These are phyloP conservation scores for Cebidichthys violaceus DNA, from an alignment of 2,113 vertebrate genomes.

Conservation along the genomic window DNA sequence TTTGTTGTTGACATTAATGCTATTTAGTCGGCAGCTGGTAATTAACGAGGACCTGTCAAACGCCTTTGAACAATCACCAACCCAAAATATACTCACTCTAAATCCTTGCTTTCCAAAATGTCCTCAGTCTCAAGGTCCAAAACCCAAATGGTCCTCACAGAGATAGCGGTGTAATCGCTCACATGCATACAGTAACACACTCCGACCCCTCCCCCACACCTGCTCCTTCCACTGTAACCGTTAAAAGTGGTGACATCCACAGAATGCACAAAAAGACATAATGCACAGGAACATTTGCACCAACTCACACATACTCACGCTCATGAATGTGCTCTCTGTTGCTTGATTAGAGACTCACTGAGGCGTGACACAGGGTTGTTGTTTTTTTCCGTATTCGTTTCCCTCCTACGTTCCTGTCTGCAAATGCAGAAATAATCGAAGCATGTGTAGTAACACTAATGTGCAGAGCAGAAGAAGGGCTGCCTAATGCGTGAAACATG, in stretches of 20 bases:
- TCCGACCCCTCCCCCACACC: slow-evolving; percentile 15
- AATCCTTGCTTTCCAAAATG: not conserved
- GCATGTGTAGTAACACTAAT: slow-evolving; percentile 38
- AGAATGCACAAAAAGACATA: slow-evolving; percentile 28
- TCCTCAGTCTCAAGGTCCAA: slow-evolving; percentile 1
- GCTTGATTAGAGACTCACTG: slow-evolving; percentile 65
- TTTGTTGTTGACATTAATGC: not conserved
- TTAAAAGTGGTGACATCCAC: slow-evolving; percentile 15
- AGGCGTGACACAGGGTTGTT: slow-evolving; percentile 31
- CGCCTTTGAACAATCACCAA: not conserved
- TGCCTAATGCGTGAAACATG: slow-evolving; percentile 36
- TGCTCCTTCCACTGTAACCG: slow-evolving; percentile 26
- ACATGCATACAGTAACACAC: slow-evolving; percentile 6
- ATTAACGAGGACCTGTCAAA: not conserved
- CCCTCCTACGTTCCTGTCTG: not conserved
- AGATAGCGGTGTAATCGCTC: not conserved
- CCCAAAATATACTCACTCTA: not conserved
- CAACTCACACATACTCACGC: slow-evolving; percentile 28
- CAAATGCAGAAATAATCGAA: slow-evolving; percentile 35
- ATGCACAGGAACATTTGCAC: slow-evolving; percentile 34
- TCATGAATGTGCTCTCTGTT: slow-evolving; percentile 55
- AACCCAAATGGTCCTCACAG: not conserved
- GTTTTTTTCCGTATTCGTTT: not conserved
- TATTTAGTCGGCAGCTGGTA: not conserved
- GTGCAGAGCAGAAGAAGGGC: slow-evolving; percentile 17